phyloP scores from a whole-genome alignment of 2,797 vertebrate genomes.

The Choloepus didactylus region DNA sequence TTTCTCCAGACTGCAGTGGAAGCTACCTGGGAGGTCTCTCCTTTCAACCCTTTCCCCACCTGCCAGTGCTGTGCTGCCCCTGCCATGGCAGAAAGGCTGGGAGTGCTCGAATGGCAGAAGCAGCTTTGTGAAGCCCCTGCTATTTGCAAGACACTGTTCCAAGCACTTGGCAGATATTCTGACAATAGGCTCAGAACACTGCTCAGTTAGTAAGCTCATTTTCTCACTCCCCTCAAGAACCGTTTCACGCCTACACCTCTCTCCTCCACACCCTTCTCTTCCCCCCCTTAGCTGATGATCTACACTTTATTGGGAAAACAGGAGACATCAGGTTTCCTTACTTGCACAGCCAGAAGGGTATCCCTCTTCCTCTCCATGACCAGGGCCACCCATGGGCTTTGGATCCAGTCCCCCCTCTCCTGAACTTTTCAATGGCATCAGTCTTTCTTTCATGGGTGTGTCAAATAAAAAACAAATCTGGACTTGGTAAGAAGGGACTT shows the following conservation, averaged over 20 bases:
- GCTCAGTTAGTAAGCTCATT: neutral
- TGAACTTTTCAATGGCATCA: neutral
- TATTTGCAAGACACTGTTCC: neutral
- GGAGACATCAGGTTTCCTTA: neutral
- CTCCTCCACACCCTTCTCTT: neutral
- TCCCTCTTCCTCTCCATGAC: neutral
- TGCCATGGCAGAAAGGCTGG: neutral
- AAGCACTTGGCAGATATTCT: neutral
- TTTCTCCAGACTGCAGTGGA: neutral
- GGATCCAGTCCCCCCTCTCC: neutral
- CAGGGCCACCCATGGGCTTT: neutral
- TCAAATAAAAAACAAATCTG: too few species aligned
- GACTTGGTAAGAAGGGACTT: too few species aligned
- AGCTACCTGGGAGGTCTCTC: neutral
- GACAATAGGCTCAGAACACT: neutral
- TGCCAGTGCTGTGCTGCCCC: neutral
- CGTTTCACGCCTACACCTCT: neutral
- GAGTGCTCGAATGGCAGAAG: neutral
- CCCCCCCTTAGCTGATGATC: neutral
- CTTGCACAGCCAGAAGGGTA: neutral
- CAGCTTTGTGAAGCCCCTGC: neutral
- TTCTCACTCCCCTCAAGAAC: neutral
- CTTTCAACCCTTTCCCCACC: neutral
- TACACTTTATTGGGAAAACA: neutral
- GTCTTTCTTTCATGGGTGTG: neutral